A percentile compares a stretch with the other conserved stretches of the same genome.
phyloP scores from a whole-genome alignment of 1,140 invertebrate species.

The Sminthurides bifidus region DNA sequence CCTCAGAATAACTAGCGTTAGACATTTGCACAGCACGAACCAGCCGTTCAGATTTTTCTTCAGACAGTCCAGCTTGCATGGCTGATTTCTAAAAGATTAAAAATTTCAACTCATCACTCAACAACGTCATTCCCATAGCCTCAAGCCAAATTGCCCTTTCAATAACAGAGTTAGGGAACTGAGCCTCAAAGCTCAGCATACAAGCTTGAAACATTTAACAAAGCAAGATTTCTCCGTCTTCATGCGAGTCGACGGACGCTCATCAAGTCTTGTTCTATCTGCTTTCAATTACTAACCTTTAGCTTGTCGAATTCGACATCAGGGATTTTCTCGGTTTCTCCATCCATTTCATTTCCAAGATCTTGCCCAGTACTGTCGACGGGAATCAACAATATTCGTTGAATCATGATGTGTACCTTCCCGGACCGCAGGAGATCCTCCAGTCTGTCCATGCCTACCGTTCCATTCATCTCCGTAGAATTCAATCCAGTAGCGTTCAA shows the following conservation, averaged over 20 bases:
- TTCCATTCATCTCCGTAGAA: no score
- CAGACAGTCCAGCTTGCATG: conserved; percentile 8
- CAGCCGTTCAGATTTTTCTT: conserved; percentile 10
- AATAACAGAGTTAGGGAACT: background rate
- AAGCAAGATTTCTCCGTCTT: background rate
- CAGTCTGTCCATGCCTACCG: no score
- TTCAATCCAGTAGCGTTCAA: no score
- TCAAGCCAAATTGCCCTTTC: background rate
- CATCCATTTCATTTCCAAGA: background rate
- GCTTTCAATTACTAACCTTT: conserved; percentile 2
- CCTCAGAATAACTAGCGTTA: conserved; percentile 10
- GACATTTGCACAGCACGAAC: conserved; percentile 4
- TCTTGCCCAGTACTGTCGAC: background rate
- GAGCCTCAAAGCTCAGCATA: background rate
- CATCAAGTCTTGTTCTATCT: background rate
- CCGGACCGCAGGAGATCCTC: no score
- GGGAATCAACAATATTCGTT: background rate
- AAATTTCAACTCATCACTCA: background rate
- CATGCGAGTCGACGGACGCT: background rate
- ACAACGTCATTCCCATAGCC: background rate
- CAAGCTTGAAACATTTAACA: background rate
- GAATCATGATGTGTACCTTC: background rate
- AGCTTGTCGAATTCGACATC: conserved; percentile 10
- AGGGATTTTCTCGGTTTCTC: background rate
- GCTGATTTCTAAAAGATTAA: conserved; percentile 4